Percentiles rank a stretch among this genome's conserved stretches.
These are phyloP conservation scores for Nothura maculosa DNA, from an alignment of 2,797 vertebrate genomes.

Conservation along the genomic window DNA sequence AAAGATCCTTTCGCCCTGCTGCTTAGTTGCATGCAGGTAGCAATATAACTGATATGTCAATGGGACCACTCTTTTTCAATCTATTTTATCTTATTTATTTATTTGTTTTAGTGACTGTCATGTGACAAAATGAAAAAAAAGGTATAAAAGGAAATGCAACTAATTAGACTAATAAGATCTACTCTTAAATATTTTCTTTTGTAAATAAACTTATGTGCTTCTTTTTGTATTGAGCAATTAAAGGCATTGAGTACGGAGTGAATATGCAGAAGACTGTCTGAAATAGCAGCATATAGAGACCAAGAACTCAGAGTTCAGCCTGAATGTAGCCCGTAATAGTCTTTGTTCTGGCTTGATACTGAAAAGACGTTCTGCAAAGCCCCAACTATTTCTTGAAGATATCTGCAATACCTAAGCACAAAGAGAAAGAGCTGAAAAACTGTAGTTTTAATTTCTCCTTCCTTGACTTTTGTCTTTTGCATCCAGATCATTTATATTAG, in stretches of 20 bases:
- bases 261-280: neutral
- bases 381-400: neutral
- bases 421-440: neutral
- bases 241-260: neutral
- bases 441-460: neutral
- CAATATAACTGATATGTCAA: neutral
- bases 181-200: neutral
- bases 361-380: neutral
- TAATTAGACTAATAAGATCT: neutral
- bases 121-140: neutral
- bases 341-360: conserved; percentile 3
- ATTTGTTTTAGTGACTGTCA: neutral
- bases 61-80: conserved; percentile 27
- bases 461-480: neutral
- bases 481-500: neutral
- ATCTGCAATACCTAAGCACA: neutral
- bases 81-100: neutral
- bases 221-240: neutral
- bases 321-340: neutral
- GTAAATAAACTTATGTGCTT: neutral
- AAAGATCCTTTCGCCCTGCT: neutral
- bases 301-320: neutral
- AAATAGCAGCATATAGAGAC: neutral
- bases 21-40: conserved; percentile 22
- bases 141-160: neutral